Percentiles rank a stretch among this genome's conserved stretches.
Evolutionary conservation across 2,113 vertebrate genomes (phyloP).

Genomic region (Oreochromis tanganicae): DNA sequence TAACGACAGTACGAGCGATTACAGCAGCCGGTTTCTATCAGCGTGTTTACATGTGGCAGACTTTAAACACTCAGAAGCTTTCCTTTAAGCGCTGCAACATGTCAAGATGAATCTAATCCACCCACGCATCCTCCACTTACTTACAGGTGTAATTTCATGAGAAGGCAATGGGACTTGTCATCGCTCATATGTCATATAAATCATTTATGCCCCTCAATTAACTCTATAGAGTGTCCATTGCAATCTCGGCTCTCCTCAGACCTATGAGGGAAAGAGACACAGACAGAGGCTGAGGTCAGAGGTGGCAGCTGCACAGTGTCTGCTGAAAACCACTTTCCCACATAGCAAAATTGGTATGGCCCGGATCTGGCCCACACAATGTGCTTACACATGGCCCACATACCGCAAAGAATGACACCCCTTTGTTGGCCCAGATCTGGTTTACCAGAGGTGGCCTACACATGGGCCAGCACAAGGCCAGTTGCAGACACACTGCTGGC

Average conservation of each 20-base stretch:
- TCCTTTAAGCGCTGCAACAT: not conserved
- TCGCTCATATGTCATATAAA: conserved; percentile 23
- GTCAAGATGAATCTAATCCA: conserved; percentile 30
- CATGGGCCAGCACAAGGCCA: not conserved
- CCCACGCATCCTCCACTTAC: not conserved
- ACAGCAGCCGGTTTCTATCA: not conserved
- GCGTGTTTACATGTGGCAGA: not conserved
- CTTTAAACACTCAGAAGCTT: not conserved
- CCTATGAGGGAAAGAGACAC: not conserved
- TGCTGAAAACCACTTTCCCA: not conserved
- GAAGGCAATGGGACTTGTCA: conserved; percentile 22
- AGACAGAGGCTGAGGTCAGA: not conserved
- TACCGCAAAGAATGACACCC: not conserved
- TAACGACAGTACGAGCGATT: not conserved
- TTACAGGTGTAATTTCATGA: conserved; percentile 15
- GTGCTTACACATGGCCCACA: not conserved
- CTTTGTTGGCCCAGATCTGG: not conserved
- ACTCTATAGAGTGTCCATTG: conserved; percentile 19
- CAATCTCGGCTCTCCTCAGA: not conserved
- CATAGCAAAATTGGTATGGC: too few relatives aligned
- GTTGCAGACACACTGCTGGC: not conserved
- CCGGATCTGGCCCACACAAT: not conserved
- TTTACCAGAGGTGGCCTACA: not conserved
- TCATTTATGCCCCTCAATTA: conserved; percentile 40
- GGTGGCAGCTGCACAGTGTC: not conserved